These are phyloP conservation scores for Drosophila helvetica DNA, from an alignment of 2,888 invertebrate species.

Conservation along the genomic window DNA sequence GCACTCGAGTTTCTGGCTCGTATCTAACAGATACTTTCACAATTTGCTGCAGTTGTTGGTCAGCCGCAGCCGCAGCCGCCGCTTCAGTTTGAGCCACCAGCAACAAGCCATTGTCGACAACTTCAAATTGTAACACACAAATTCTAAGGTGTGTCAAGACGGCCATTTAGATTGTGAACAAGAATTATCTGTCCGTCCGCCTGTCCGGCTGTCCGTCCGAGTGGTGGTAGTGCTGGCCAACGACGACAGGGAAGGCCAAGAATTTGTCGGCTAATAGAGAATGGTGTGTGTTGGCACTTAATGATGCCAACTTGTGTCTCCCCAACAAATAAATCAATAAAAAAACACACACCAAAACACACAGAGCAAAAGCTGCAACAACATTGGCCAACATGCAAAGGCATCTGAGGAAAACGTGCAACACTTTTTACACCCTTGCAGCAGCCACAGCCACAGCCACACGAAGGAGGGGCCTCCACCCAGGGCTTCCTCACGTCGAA, in stretches of 20 bases:
- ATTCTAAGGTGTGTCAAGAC: conserved; percentile 77
- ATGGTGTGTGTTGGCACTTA: conserved; percentile 75
- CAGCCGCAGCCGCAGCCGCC: conserved; percentile 48
- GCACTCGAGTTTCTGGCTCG: conserved; percentile 28
- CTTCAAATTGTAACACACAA: conserved; percentile 80
- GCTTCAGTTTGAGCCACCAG: conserved; percentile 39
- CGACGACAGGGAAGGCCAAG: conserved; percentile 77
- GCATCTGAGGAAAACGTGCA: conserved; percentile 34
- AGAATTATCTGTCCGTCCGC: conserved; percentile 66
- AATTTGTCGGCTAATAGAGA: conserved; percentile 79
- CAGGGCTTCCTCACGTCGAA: neutral
- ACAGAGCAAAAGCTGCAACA: conserved; percentile 29
- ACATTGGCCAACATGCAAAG: conserved; percentile 30
- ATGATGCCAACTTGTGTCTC: conserved; percentile 75
- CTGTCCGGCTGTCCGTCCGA: conserved; percentile 41
- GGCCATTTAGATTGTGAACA: conserved; percentile 80
- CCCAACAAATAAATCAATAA: conserved; percentile 55
- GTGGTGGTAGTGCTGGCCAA: conserved; percentile 43
- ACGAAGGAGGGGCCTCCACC: conserved; percentile 13
- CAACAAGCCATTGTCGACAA: conserved; percentile 71
- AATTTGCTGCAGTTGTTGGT: conserved; percentile 75
- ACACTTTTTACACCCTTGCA: conserved; percentile 29
- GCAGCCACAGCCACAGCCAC: neutral
- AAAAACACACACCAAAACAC: conserved; percentile 26
- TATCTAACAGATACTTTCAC: conserved; percentile 72